A percentile compares a stretch with the other conserved stretches of the same genome.
phyloP scores from a whole-genome alignment of 2,888 invertebrate species.

The Sialis lutaria region DNA sequence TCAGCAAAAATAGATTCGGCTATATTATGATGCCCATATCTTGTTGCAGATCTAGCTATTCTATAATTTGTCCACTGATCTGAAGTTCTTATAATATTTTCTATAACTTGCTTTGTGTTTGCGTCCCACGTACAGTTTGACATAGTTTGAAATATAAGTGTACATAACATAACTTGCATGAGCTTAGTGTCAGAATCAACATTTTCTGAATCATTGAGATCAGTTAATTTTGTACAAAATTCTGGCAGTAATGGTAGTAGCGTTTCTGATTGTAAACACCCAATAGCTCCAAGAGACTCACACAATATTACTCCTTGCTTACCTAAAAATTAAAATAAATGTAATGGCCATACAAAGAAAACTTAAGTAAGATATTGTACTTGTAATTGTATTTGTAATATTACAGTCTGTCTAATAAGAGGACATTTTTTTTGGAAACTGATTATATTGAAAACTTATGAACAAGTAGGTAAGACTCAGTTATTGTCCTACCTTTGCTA shows the following conservation, averaged over 20 bases:
- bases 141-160: conserved; percentile 66
- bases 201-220: conserved; percentile 16
- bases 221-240: conserved; percentile 27
- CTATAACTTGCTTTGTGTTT: conserved; percentile 36
- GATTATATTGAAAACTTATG: too few species aligned
- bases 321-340: conserved; percentile 12
- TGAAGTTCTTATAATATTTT: conserved; percentile 33
- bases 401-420: too few species aligned
- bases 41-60: conserved; percentile 69
- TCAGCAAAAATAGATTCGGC: conserved; percentile 36
- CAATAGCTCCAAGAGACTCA: conserved; percentile 59
- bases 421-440: too few species aligned
- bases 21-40: conserved; percentile 53
- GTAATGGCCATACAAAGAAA: too few species aligned
- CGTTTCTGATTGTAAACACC: conserved; percentile 38
- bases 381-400: too few species aligned
- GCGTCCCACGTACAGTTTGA: conserved; percentile 50
- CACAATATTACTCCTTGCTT: conserved; percentile 37
- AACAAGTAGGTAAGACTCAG: too few species aligned
- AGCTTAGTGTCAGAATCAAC: conserved; percentile 26
- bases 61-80: conserved; percentile 76
- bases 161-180: conserved; percentile 50
- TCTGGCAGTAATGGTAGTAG: conserved; percentile 37
- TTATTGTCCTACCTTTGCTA: too few species aligned
- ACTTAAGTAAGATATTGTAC: background rate